These are phyloP conservation scores for Epinephelus moara DNA, from an alignment of 2,113 vertebrate genomes.

Conservation along the genomic window DNA sequence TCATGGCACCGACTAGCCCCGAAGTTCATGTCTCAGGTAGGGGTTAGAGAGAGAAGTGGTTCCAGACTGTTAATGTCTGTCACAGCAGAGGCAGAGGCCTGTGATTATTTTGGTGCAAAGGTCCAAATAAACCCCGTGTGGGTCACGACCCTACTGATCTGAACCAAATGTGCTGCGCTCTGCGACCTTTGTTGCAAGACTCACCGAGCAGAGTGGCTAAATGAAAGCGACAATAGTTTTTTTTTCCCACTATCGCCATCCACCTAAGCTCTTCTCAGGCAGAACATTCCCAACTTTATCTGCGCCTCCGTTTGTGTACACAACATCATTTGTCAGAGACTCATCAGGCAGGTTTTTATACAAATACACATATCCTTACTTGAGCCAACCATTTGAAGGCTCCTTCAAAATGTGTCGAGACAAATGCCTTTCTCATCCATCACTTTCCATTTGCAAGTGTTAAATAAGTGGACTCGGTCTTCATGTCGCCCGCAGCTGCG, in stretches of 20 bases:
- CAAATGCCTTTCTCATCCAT: slow-evolving; percentile 57
- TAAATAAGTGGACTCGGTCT: slow-evolving; percentile 7
- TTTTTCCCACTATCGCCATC: slow-evolving; percentile 34
- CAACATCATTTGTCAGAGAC: slow-evolving; percentile 57
- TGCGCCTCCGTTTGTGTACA: slow-evolving; percentile 54
- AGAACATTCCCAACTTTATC: slow-evolving; percentile 42
- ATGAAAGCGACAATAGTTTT: slow-evolving; percentile 24
- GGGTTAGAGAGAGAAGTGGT: slow-evolving; percentile 65
- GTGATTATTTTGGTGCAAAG: slow-evolving; percentile 79
- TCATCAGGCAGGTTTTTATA: slow-evolving; percentile 61
- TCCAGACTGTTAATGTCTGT: slow-evolving; percentile 76
- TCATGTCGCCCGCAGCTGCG: background rate
- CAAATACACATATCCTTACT: slow-evolving; percentile 67
- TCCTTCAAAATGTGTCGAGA: slow-evolving; percentile 61
- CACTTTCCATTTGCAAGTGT: slow-evolving; percentile 28
- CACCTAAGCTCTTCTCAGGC: slow-evolving; percentile 23
- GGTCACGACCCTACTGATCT: slow-evolving; percentile 77
- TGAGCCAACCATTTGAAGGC: slow-evolving; percentile 53
- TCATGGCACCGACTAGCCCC: slow-evolving; percentile 11
- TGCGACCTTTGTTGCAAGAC: slow-evolving; percentile 64
- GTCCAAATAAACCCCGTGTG: slow-evolving; percentile 78
- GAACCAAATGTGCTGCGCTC: slow-evolving; percentile 79
- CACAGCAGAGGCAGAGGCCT: slow-evolving; percentile 61
- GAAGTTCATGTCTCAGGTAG: slow-evolving; percentile 55
- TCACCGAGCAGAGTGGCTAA: slow-evolving; percentile 33